Evolutionary conservation across 37 sponge, comb jelly and placozoan genomes (phyloP).

Genomic region (Beroe ovata): DNA sequence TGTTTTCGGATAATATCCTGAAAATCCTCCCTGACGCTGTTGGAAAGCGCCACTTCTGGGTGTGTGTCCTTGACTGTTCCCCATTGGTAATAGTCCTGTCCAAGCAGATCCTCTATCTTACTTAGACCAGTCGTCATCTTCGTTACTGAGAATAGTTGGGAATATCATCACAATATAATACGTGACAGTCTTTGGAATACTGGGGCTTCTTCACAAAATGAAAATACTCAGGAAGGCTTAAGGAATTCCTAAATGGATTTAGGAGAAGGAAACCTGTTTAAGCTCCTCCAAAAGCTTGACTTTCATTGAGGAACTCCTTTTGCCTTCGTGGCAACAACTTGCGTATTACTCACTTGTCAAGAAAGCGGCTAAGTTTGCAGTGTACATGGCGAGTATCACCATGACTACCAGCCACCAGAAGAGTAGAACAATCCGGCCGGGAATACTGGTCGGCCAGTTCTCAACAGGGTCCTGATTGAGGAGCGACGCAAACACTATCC

Average conservation of each 20-base stretch:
- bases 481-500: conserved; percentile 56
- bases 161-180: too few relatives aligned
- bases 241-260: too few relatives aligned
- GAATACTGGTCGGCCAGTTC: conserved; percentile 54
- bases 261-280: too few relatives aligned
- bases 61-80: conserved; percentile 57
- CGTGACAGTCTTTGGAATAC: too few relatives aligned
- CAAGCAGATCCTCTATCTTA: conserved; percentile 54
- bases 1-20: conserved; percentile 43
- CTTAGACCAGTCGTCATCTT: conserved; percentile 56
- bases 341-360: conserved; percentile 28
- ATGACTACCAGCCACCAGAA: conserved; percentile 59
- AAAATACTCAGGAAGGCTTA: too few relatives aligned
- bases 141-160: conserved; percentile 26
- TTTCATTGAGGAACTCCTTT: too few relatives aligned
- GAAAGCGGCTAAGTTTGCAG: conserved; percentile 61
- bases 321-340: too few relatives aligned
- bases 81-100: conserved; percentile 4
- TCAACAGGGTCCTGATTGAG: conserved; percentile 49
- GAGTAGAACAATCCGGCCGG: conserved; percentile 51
- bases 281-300: too few relatives aligned
- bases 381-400: conserved; percentile 43
- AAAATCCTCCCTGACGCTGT: conserved; percentile 59
- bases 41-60: conserved; percentile 31
- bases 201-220: too few relatives aligned